phyloP scores from a whole-genome alignment of 2,113 vertebrate genomes.

The Ardeotis arabs region DNA sequence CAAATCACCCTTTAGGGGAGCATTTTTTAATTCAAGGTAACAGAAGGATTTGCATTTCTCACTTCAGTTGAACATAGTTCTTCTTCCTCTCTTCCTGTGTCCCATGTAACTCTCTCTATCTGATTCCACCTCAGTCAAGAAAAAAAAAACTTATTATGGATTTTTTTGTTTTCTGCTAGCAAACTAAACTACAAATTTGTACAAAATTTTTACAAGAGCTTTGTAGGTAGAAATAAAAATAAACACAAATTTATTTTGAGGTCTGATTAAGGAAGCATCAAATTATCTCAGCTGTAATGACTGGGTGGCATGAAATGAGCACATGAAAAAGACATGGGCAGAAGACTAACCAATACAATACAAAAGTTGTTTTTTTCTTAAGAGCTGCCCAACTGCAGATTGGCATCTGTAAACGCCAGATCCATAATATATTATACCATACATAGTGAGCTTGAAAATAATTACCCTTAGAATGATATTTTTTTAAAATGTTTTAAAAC shows the following conservation, averaged over 20 bases:
- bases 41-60: constrained; percentile 59
- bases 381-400: not conserved
- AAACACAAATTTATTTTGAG: not conserved
- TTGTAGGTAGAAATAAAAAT: not conserved
- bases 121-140: not conserved
- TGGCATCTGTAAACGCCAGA: not conserved
- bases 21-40: constrained; percentile 33
- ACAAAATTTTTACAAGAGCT: not conserved
- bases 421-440: not conserved
- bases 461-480: not conserved
- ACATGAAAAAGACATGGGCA: not conserved
- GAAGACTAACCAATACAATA: not conserved
- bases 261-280: not conserved
- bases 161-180: not conserved
- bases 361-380: not conserved
- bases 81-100: not conserved
- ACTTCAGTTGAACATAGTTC: not conserved
- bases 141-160: not conserved
- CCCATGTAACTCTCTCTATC: not conserved
- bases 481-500: not conserved
- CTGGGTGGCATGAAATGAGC: fast-evolving
- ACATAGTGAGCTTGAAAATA: not conserved
- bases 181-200: not conserved
- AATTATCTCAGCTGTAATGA: not conserved
- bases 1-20: constrained; percentile 42